Evolutionary conservation across 2,113 vertebrate genomes (phyloP).

Genomic region (Hippocampus abdominalis): DNA sequence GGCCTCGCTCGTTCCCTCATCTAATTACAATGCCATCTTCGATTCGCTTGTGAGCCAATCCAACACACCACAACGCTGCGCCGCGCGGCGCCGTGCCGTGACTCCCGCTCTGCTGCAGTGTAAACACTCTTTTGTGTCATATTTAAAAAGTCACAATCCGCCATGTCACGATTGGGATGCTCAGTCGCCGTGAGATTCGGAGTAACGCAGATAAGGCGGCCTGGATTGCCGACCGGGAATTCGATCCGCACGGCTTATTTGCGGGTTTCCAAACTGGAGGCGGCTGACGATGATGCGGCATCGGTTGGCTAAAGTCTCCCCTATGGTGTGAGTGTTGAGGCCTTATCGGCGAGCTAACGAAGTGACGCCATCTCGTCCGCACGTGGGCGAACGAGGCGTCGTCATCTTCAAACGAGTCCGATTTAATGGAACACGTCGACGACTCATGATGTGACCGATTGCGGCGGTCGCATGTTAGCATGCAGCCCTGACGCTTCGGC

Average conservation of each 20-base stretch:
- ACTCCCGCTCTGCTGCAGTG: constrained; percentile 48
- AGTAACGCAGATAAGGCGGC: constrained; percentile 11
- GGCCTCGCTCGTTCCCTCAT: background rate
- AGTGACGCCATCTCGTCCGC: background rate
- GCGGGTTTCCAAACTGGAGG: constrained; percentile 19
- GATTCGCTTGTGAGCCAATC: constrained; percentile 8
- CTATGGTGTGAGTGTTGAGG: background rate
- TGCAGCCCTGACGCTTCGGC: no score
- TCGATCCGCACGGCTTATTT: constrained; percentile 6
- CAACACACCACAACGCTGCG: constrained; percentile 11
- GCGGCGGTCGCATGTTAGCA: background rate
- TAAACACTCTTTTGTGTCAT: constrained; percentile 60
- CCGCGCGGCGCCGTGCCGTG: background rate
- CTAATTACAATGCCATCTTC: constrained; percentile 15
- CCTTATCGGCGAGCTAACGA: background rate
- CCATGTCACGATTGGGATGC: constrained; percentile 60
- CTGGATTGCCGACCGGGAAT: constrained; percentile 21
- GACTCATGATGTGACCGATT: background rate
- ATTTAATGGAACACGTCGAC: background rate
- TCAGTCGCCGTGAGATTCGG: constrained; percentile 30
- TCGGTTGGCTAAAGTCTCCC: background rate
- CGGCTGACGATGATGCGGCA: background rate
- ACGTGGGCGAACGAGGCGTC: background rate
- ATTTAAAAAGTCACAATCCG: constrained; percentile 52
- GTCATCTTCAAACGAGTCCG: background rate